Base-by-base conservation (phyloP, 1,140 invertebrate species). In the Periplaneta americana region DNA sequence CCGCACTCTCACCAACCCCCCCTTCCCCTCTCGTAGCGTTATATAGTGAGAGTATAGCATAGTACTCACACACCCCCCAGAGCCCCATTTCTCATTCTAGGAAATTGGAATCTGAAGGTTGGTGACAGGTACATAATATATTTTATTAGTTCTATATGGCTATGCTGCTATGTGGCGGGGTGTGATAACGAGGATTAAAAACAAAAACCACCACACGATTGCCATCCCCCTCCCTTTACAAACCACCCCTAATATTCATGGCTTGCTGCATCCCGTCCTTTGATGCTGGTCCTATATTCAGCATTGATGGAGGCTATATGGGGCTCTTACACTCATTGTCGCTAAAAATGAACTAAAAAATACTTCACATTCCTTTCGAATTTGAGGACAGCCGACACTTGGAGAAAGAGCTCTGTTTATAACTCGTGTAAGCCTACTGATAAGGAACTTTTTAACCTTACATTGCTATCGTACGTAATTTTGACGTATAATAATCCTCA, bases 111-210 rank as follows among this genome's bases (percentile, higher is more conserved):
- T 78, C 76, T 78, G 76, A 37, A 78, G 76, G 35, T 13, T 36
- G 76, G 34, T 78, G 76, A 78, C 76, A 78, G 76, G 34, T 78
- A 78, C 76, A 78, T 78, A 78, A 78, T 37, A 80, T 79, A 80
- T 80, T 80, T 82, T 82, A 82, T 82, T 66, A 82, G 66, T 75
- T 74, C 80, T 35, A 34, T 48, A 37, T 28, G 76, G n/a, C 76
- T n/a, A 8, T 36, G 76, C 76, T 31, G 76, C 76, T 35, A n/a
- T 35, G 79, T 57, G 39, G 48, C 66, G 6, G 34, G 34, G n/a
- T 35, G 82, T 66, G 66, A 74, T 74, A 80, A 78, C 76, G 76
- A 34, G 76, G 34, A 78, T 78, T 78, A 78, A 78, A 78, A 78
- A 78, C 76, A 36, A 28, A 34, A 36, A 36, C 76, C 48, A 66